Evolutionary conservation across 2,888 invertebrate genomes (phyloP).

Genomic region (Hesperia comma): DNA sequence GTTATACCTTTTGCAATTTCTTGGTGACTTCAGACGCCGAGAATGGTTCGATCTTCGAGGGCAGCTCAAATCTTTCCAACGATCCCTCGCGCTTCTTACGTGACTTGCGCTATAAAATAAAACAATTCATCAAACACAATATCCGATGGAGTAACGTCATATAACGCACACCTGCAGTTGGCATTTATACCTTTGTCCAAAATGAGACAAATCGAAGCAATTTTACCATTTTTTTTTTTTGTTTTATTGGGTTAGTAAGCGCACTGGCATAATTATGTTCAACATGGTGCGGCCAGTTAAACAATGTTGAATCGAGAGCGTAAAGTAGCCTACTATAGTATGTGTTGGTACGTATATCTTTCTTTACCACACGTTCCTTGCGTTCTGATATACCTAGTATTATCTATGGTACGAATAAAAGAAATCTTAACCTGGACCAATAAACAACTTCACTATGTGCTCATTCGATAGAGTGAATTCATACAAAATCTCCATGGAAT

Average conservation of each 20-base stretch:
- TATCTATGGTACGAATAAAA: no score
- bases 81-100: constrained; percentile 21
- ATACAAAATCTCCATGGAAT: no score
- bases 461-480: no score
- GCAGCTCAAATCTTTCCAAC: constrained; percentile 20
- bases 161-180: constrained; percentile 13
- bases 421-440: no score
- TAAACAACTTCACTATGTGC: no score
- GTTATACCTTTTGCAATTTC: constrained; percentile 14
- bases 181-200: not conserved
- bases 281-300: constrained; percentile 11
- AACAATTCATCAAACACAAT: not conserved
- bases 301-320: constrained; percentile 14
- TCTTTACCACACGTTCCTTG: no score
- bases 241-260: constrained; percentile 14
- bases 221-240: not conserved
- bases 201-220: constrained; percentile 17
- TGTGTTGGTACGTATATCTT: no score
- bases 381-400: no score
- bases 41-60: not conserved
- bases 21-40: constrained; percentile 2
- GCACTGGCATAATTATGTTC: constrained; percentile 12
- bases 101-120: constrained; percentile 27
- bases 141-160: not conserved
- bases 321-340: not conserved